Conservation (phyloP, 2,113 vertebrate genomes). For the Hiodon alosoides region DNA sequence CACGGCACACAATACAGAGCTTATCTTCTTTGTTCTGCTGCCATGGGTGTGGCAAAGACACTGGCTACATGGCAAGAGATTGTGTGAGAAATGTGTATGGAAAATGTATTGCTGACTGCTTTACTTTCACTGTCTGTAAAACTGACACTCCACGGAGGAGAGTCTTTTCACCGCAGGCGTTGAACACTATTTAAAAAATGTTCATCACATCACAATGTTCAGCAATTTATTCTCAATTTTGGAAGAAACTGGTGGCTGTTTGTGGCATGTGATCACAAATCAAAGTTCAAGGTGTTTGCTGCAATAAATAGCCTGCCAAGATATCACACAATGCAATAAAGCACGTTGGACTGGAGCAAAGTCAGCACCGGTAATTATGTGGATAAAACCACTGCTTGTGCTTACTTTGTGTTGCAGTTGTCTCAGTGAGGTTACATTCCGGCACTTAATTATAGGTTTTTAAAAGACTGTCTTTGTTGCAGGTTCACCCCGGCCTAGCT, state of each 20-base stretch:
- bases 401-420: background rate
- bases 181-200: too few relatives aligned
- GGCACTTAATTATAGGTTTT: background rate
- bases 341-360: background rate
- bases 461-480: background rate
- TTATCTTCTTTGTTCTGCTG: constrained; percentile 12
- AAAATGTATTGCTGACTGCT: background rate
- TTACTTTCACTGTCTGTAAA: background rate
- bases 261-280: background rate
- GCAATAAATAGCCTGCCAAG: background rate
- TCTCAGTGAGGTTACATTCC: background rate
- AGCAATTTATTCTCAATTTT: background rate
- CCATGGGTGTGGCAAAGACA: background rate
- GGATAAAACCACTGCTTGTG: background rate
- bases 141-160: too few relatives aligned
- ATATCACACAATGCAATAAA: background rate
- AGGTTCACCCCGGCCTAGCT: background rate
- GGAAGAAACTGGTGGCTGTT: background rate
- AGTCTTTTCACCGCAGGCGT: too few relatives aligned
- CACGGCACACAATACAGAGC: too few relatives aligned
- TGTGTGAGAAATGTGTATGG: background rate
- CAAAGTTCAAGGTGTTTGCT: constrained; percentile 19
- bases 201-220: too few relatives aligned
- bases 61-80: background rate
- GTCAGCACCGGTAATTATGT: constrained; percentile 1